These are phyloP conservation scores for Hyphantria cunea DNA, from an alignment of 1,140 invertebrate genomes.

Conservation along the genomic window DNA sequence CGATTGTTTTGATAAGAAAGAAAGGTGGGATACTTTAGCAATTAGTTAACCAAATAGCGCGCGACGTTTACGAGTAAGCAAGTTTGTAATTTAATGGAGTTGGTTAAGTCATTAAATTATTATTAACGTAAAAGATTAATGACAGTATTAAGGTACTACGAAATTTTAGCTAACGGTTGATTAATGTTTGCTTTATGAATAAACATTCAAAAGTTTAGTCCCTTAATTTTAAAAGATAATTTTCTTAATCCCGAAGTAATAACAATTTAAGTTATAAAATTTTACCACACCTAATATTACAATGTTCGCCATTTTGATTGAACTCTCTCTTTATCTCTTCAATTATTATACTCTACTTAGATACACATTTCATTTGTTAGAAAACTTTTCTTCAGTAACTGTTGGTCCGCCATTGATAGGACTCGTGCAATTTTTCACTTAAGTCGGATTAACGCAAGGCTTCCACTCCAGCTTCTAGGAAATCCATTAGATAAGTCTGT, in stretches of 20 bases:
- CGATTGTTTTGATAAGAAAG: conserved; percentile 23
- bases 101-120: conserved; percentile 35
- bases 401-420: no score
- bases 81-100: conserved; percentile 35
- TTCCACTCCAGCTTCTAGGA: no score
- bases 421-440: no score
- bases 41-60: conserved; percentile 29
- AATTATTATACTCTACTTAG: no score
- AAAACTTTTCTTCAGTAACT: no score
- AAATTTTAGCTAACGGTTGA: conserved; percentile 26
- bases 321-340: no score
- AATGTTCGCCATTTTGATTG: no score
- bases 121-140: conserved; percentile 34
- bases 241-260: neutral
- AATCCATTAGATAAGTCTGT: no score
- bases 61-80: conserved; percentile 28
- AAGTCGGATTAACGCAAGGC: no score
- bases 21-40: conserved; percentile 20
- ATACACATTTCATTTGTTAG: no score
- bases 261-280: no score
- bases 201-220: conserved; percentile 25
- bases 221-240: neutral
- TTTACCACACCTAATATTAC: no score
- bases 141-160: conserved; percentile 15
- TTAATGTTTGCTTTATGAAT: conserved; percentile 23